Evolutionary conservation across 2,888 invertebrate species (phyloP).

Genomic region (Cataglyphis livida): DNA sequence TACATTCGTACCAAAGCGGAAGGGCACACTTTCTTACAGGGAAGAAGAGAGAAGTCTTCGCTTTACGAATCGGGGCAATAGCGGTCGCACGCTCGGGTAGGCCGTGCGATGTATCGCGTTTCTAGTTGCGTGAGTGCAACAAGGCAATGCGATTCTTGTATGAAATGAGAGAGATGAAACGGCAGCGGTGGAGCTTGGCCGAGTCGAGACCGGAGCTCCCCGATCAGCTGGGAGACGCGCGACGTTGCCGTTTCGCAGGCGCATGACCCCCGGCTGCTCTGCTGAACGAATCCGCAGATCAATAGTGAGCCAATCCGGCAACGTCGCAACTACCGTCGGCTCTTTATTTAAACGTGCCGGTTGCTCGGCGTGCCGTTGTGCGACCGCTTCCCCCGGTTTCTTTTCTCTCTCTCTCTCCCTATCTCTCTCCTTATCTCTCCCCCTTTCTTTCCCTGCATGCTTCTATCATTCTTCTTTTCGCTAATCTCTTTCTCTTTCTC

Average conservation of each 20-base stretch:
- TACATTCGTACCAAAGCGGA: neutral
- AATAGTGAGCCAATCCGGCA: slow-evolving; percentile 79
- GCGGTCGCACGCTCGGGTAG: slow-evolving; percentile 21
- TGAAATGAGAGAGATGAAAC: neutral
- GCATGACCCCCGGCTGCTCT: slow-evolving; percentile 73
- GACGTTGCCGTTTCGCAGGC: slow-evolving; percentile 73
- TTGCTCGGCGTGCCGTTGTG: slow-evolving; percentile 64
- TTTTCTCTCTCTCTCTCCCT: slow-evolving; percentile 60
- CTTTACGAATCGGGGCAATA: neutral
- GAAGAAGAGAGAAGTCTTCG: neutral
- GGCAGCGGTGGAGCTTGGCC: slow-evolving; percentile 44
- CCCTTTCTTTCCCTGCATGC: slow-evolving; percentile 50
- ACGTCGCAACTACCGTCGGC: slow-evolving; percentile 71
- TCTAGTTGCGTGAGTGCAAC: slow-evolving; percentile 20
- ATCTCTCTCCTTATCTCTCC: slow-evolving; percentile 26
- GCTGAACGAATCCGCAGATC: slow-evolving; percentile 73
- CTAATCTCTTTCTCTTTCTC: neutral
- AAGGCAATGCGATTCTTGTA: neutral
- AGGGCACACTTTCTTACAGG: neutral
- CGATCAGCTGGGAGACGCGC: slow-evolving; percentile 80
- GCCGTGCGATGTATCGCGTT: slow-evolving; percentile 36
- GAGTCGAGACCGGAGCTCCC: slow-evolving; percentile 44
- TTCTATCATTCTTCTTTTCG: neutral
- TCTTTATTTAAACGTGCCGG: slow-evolving; percentile 77
- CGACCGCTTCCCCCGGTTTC: slow-evolving; percentile 55